Percentiles rank a stretch among this genome's conserved stretches.
Evolutionary conservation across 2,113 vertebrate species (phyloP).

Genomic region (Dicentrarchus labrax): DNA sequence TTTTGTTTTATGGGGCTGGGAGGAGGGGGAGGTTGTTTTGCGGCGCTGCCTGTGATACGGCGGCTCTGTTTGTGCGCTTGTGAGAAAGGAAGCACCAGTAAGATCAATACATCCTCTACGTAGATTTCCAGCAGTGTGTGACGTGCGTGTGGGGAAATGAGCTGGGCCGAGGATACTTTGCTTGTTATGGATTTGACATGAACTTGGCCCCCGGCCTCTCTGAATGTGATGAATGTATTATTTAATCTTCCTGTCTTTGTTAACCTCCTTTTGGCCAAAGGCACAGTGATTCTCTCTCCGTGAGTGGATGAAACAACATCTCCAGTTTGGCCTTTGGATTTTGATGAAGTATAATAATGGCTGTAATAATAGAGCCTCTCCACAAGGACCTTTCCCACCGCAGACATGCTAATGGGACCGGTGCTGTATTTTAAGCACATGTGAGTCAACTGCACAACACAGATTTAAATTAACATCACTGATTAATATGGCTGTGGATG

Average conservation of each 20-base stretch:
- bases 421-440: constrained; percentile 80
- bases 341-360: constrained; percentile 82
- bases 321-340: constrained; percentile 78
- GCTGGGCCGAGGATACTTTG: constrained; percentile 92
- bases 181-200: constrained; percentile 97
- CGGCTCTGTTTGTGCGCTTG: constrained; percentile 88
- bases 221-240: constrained; percentile 97
- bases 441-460: constrained; percentile 82
- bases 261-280: constrained; percentile 89
- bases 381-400: constrained; percentile 80
- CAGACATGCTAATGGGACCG: constrained; percentile 63
- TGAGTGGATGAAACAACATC: constrained; percentile 88
- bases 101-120: constrained; percentile 96
- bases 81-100: constrained; percentile 98
- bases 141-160: constrained; percentile 92
- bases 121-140: constrained; percentile 93
- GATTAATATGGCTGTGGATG: constrained; percentile 58
- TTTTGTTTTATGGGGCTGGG: constrained; percentile 84
- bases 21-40: constrained; percentile 75
- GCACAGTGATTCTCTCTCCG: constrained; percentile 86
- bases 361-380: constrained; percentile 88
- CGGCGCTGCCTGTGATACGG: constrained; percentile 69
- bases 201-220: constrained; percentile 91
- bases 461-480: constrained; percentile 74
- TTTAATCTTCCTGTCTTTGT: constrained; percentile 99